A percentile compares a stretch with the other conserved stretches of the same genome.
Conservation (phyloP, 2,888 invertebrate species). For the Choristoneura rosaceana region DNA sequence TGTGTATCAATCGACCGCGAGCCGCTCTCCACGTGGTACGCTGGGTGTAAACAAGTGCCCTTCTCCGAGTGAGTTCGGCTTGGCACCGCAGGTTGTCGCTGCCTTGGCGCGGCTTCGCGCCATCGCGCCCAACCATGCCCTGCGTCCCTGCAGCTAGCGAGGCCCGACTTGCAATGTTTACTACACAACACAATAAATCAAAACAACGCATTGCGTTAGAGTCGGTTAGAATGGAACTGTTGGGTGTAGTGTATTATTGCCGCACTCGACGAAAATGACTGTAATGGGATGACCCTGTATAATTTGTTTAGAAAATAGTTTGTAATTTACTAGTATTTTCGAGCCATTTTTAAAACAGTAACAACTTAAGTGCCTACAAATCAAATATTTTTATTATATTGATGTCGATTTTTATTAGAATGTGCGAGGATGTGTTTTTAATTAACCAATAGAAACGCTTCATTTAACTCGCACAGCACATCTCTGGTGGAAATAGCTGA, state of each 20-base stretch:
- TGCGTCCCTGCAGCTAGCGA: slow-evolving; percentile 25
- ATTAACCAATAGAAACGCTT: no score
- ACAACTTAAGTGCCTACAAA: no score
- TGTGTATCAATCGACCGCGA: slow-evolving; percentile 62
- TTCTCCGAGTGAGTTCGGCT: slow-evolving; percentile 32
- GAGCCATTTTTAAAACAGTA: no score
- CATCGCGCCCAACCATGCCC: not conserved
- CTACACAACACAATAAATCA: slow-evolving; percentile 19
- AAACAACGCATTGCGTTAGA: not conserved
- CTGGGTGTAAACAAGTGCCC: slow-evolving; percentile 47
- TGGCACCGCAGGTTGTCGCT: slow-evolving; percentile 12
- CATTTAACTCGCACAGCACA: no score
- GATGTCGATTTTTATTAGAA: no score
- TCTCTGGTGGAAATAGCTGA: no score
- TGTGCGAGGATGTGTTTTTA: no score
- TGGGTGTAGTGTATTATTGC: not conserved
- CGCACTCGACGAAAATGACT: no score
- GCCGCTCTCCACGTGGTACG: slow-evolving; percentile 75
- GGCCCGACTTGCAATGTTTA: slow-evolving; percentile 27
- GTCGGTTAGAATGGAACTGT: not conserved
- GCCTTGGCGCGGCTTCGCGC: slow-evolving; percentile 28
- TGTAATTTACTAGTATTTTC: no score
- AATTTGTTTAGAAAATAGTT: not conserved
- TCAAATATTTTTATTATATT: no score
- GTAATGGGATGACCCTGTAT: not conserved